Base-by-base conservation (phyloP, 2,888 invertebrate species). In the Aleiodes testaceus region DNA sequence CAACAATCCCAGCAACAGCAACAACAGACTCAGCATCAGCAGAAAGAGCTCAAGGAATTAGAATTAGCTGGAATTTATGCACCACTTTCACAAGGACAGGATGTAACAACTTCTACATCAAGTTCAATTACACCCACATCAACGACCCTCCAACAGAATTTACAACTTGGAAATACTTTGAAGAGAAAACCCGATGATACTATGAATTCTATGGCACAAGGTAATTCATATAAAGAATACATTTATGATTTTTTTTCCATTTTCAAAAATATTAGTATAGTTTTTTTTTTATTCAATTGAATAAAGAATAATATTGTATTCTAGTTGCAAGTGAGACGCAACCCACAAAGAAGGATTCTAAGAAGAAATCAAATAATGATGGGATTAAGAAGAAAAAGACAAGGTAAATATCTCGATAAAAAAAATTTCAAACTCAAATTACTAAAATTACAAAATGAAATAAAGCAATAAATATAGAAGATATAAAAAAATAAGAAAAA, bases 381-480 rank as follows among this genome's bases (percentile, higher is more conserved):
- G 95, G 95, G 61, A 94, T 95, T 45, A 96, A 96, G 87, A 96
- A 96, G 89, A 96, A 96, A 88, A 96, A 96, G 89, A 96, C 96
- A 68, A 94, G 96, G 96, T 96, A 87, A 85, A 87, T 82, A 42
- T n/a, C 6, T 49, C 20, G 66, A 70, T 69, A 50, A 66, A 47
- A 66, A 47, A 50, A 14, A 59, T 68, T 49, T 30, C 49, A 26
- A 22, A 20, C n/a, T 53, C 26, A 30, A 14, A 30, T 14, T 30
- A 55, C n/a, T 2, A 55, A n/a, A 55, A 26, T n/a, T 5, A 26
- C 26, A 18, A 59, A 36, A 16, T 9, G 1, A 59, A 26, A 3
- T 1, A 59, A 1, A 9, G 12, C 14, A 14, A 14, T 14, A n/a
- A 55, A 14, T 11, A 14, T 0, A 12, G 6, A 26, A 3, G 30